Base-by-base conservation (phyloP, 35 echinoderm and acorn worm species). In the Ophiothrix spiculata region DNA sequence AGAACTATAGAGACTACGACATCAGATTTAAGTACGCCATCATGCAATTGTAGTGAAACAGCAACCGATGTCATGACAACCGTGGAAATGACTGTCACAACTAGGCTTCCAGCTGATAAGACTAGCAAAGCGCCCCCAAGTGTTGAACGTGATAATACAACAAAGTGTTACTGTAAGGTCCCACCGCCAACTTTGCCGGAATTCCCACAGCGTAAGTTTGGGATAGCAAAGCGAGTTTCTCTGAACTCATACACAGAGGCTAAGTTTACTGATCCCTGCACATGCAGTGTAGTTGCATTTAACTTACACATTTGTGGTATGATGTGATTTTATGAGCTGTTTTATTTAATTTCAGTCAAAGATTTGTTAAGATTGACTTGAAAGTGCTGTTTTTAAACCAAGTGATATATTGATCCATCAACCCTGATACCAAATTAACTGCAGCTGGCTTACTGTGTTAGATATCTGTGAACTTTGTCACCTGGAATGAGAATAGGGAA, bases 131-230 rank as follows among this genome's bases (percentile, higher is more conserved):
- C 17, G 60, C 29, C 23, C 60, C 60, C 60, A 69, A 69, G 16
- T 12, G 60, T 25, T 69, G 25, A 2, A 2, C 3, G 6, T n/a
- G 60, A 69, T 69, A 69, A 69, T 28, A 69, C 6, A 6, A 69
- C 60, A 15, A 69, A 69, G 60, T 69, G 60, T 25, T 12, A 69
- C 4, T 69, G 60, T 69, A 28, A 28, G 60, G 29, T 12, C 4
- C 6, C 60, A 28, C 60, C 60, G 23, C 60, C 60, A 25, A 2
- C 4, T 69, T 69, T 69, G 4, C 6, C 60, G 60, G 60, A 69
- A 25, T 69, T 69, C 60, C 60, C 60, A 69, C 60, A 69, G 60
- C 60, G 60, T 69, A 69, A 69, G 60, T 69, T 28, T 69, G 60
- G 60, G 60, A 10, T 69, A 25, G 60, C 60, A 25, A 15, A 12